phyloP scores from a whole-genome alignment of 2,113 vertebrate species.

The Tautogolabrus adspersus region DNA sequence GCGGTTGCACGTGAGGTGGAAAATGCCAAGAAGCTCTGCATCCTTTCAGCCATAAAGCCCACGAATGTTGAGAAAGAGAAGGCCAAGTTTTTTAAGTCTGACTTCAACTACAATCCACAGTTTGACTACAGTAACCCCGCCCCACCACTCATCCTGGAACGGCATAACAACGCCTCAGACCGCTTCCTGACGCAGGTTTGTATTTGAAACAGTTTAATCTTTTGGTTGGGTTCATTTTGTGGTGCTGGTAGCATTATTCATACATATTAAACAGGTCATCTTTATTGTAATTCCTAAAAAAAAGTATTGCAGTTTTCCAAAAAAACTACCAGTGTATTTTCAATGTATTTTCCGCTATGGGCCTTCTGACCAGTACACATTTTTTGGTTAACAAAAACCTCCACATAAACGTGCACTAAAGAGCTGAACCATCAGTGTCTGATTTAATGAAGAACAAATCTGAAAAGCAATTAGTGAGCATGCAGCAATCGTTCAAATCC shows the following conservation, averaged over 20 bases:
- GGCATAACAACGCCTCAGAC: constrained; percentile 88
- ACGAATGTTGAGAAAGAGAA: constrained; percentile 93
- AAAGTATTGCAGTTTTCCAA: no score
- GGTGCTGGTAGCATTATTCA: background rate
- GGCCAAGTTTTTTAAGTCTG: constrained; percentile 89
- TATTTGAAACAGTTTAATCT: background rate
- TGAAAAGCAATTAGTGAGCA: no score
- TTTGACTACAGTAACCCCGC: constrained; percentile 91
- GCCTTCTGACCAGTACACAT: no score
- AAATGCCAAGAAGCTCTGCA: constrained; percentile 85
- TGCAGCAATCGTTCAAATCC: no score
- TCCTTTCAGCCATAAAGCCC: constrained; percentile 93
- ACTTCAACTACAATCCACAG: constrained; percentile 91
- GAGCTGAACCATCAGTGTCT: no score
- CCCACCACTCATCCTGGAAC: constrained; percentile 84
- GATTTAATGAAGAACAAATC: no score
- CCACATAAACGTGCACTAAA: no score
- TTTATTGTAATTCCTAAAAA: no score
- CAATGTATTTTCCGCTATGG: no score
- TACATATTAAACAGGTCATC: no score
- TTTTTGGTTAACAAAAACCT: no score
- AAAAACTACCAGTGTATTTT: no score
- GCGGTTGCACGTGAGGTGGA: constrained; percentile 78
- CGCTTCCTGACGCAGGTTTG: constrained; percentile 85
- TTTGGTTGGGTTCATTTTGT: background rate